These are phyloP conservation scores for Steatornis caripensis DNA, from an alignment of 2,113 vertebrate genomes.

Conservation along the genomic window DNA sequence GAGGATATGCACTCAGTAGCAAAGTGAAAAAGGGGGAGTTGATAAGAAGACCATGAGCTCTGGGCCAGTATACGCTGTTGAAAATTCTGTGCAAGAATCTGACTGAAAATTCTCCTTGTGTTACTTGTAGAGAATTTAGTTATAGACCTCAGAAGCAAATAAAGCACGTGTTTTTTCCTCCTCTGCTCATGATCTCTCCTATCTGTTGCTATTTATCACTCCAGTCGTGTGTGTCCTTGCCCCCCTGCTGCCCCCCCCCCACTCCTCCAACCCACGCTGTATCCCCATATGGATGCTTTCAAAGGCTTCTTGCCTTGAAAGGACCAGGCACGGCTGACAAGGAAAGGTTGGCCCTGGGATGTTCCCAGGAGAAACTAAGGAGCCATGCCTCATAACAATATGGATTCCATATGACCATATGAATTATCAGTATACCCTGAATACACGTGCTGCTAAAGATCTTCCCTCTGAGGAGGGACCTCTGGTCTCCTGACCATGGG, in stretches of 20 bases:
- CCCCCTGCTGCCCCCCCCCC: fast-evolving
- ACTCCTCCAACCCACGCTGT: too few species aligned
- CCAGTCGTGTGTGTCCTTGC: fast-evolving
- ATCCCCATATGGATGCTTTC: neutral
- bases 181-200: neutral
- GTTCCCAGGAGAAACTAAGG: neutral
- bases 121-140: neutral
- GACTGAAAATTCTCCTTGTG: neutral
- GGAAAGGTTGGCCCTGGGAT: neutral
- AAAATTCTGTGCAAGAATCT: neutral
- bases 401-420: neutral
- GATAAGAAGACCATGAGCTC: neutral
- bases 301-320: neutral
- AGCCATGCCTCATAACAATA: neutral
- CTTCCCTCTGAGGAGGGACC: neutral
- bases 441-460: neutral
- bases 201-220: neutral
- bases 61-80: neutral
- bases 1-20: neutral
- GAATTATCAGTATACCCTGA: neutral
- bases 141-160: neutral
- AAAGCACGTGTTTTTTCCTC: neutral
- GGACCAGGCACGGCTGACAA: neutral
- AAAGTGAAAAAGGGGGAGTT: neutral
- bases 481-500: neutral